Evolutionary conservation across 2,113 vertebrate genomes (phyloP).

Genomic region (Hemibagrus wyckioides): DNA sequence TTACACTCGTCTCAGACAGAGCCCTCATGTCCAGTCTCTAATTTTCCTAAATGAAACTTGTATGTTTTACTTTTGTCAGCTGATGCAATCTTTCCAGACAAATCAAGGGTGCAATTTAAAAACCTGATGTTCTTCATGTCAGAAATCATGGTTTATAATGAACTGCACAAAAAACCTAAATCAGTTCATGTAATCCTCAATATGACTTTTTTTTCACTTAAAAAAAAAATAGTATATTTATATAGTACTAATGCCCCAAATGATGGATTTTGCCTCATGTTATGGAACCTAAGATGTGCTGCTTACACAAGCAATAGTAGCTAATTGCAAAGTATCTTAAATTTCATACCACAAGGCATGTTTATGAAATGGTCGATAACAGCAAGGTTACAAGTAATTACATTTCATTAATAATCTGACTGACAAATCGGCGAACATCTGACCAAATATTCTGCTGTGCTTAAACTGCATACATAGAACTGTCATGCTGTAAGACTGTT

Average conservation of each 20-base stretch:
- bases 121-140: slow-evolving; percentile 46
- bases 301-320: slow-evolving; percentile 62
- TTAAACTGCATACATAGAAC: background rate
- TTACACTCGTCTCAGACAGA: slow-evolving; percentile 63
- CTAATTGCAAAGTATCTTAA: slow-evolving; percentile 69
- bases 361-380: slow-evolving; percentile 61
- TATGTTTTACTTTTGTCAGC: slow-evolving; percentile 71
- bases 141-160: slow-evolving; percentile 58
- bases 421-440: slow-evolving; percentile 66
- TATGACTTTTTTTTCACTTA: slow-evolving; percentile 51
- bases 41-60: slow-evolving; percentile 66
- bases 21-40: slow-evolving; percentile 62
- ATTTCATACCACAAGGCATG: slow-evolving; percentile 66
- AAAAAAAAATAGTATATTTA: slow-evolving; percentile 67
- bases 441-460: slow-evolving; percentile 32
- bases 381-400: slow-evolving; percentile 70
- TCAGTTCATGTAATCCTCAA: slow-evolving; percentile 60
- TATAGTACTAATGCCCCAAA: slow-evolving; percentile 52
- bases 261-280: slow-evolving; percentile 49
- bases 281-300: slow-evolving; percentile 63
- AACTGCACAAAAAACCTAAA: slow-evolving; percentile 59
- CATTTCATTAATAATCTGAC: slow-evolving; percentile 65
- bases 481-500: too few relatives aligned
- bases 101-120: slow-evolving; percentile 62
- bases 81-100: slow-evolving; percentile 65